Conservation (phyloP, 1,140 invertebrate species). For the Brevipalpus yothersi region DNA sequence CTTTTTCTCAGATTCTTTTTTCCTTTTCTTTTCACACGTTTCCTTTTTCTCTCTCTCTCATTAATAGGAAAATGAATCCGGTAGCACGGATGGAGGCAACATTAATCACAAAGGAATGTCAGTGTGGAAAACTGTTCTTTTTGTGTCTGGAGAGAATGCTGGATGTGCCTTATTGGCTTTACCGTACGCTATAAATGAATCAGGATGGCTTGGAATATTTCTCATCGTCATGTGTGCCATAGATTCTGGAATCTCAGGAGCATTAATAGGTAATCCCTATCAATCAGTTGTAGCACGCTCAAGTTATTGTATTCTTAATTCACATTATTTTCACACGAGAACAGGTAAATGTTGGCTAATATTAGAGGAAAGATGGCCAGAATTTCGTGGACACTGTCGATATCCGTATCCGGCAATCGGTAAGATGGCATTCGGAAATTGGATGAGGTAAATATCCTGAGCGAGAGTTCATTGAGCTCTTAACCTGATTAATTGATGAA, state of each 20-base stretch:
- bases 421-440: background rate
- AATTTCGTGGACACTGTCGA: conserved; percentile 7
- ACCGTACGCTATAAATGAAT: conserved; percentile 18
- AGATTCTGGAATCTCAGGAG: background rate
- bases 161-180: conserved; percentile 43
- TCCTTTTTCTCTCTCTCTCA: too few relatives aligned
- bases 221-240: conserved; percentile 1
- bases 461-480: background rate
- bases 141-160: conserved; percentile 44
- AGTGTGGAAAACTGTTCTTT: conserved; percentile 18
- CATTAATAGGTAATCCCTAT: background rate
- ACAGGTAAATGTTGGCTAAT: conserved; percentile 9
- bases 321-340: background rate
- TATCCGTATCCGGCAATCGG: conserved; percentile 12
- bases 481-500: too few relatives aligned
- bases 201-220: conserved; percentile 6
- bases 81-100: background rate
- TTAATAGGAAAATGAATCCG: too few relatives aligned
- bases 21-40: too few relatives aligned
- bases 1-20: too few relatives aligned
- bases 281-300: too few relatives aligned
- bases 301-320: background rate
- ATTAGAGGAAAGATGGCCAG: conserved; percentile 10
- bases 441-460: background rate
- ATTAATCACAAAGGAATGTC: background rate